Evolutionary conservation across 2,888 invertebrate species (phyloP), one percentile per base, ranked within the genome.

Genomic region (Galeruca laticollis): DNA sequence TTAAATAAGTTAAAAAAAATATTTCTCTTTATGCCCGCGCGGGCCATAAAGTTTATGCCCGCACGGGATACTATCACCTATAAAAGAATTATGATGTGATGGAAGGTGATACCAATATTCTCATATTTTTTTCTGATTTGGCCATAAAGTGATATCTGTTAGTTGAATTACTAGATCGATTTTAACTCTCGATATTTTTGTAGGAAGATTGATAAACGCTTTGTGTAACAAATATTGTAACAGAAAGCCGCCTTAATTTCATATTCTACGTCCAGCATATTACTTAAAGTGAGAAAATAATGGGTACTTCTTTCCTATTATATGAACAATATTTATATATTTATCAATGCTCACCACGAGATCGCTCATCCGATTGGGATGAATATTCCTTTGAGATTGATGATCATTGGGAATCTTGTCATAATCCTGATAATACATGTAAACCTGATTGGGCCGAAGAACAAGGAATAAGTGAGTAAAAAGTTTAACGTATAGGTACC

Each of bases 231-330:
- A 47, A 15, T 47, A 40, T 40, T 40, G 0, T 40, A n/a, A n/a
- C 40, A 2, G 4, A 40, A 6, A 26, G 26, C n/a, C n/a, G n/a
- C n/a, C n/a, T n/a, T n/a, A 2, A 37, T 37, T 11, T 3, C 37
- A 37, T 5, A 40, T 40, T 40, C n/a, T 40, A 5, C 5, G 4
- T 40, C 40, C 40, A 40, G 5, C 13, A n/a, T 26, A 40, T n/a
- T 40, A 40, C n/a, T 2, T 40, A n/a, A n/a, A n/a, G 40, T 1
- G n/a, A 5, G 35, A 35, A 13, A 37, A 35, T 2, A 54, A 73
- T 74, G 74, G 74, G 74, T 21, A 74, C 71, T 60, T 66, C 67
- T 0, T 71, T 73, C 68, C 66, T 74, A 47, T 69, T 73, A 59
- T 70, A 70, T 18, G 72, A 73, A 61, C 62, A 61, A 8, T 65